Evolutionary conservation across 2,797 vertebrate genomes (phyloP).

Genomic region (Gymnodraco acuticeps): DNA sequence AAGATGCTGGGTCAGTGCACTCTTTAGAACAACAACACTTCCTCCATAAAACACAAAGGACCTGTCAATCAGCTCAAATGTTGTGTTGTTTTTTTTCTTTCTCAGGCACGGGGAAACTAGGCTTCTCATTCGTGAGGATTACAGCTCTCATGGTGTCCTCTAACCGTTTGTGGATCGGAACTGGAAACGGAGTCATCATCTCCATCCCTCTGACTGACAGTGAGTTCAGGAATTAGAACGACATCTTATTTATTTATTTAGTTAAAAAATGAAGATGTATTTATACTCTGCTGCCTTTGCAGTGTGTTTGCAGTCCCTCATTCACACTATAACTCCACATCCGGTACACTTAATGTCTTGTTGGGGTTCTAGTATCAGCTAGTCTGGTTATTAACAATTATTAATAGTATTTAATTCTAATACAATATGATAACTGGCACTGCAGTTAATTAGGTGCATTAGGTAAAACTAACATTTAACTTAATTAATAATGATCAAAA

Average conservation of each 20-base stretch:
- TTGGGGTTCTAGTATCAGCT: no score
- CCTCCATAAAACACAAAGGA: no score
- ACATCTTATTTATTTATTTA: background rate
- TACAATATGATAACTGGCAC: no score
- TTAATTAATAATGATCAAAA: no score
- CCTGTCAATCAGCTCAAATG: background rate
- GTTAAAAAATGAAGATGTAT: no score
- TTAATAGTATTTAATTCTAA: no score
- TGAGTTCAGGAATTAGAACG: conserved; percentile 73
- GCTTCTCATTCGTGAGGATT: conserved; percentile 99
- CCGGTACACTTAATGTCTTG: background rate
- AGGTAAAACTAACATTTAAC: no score
- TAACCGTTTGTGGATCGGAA: conserved; percentile 96
- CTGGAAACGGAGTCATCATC: conserved; percentile 98
- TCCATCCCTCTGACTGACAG: conserved; percentile 97
- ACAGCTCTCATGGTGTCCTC: conserved; percentile 97
- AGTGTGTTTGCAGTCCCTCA: background rate
- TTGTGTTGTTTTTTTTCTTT: background rate
- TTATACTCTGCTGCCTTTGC: background rate
- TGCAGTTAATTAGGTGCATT: no score
- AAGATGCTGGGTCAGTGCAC: conserved; percentile 95
- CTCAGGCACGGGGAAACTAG: conserved; percentile 96
- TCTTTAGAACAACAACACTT: background rate
- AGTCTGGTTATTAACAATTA: no score
- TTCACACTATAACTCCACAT: background rate